phyloP scores from a whole-genome alignment of 2,113 vertebrate genomes.

The Edolisoma coerulescens region DNA sequence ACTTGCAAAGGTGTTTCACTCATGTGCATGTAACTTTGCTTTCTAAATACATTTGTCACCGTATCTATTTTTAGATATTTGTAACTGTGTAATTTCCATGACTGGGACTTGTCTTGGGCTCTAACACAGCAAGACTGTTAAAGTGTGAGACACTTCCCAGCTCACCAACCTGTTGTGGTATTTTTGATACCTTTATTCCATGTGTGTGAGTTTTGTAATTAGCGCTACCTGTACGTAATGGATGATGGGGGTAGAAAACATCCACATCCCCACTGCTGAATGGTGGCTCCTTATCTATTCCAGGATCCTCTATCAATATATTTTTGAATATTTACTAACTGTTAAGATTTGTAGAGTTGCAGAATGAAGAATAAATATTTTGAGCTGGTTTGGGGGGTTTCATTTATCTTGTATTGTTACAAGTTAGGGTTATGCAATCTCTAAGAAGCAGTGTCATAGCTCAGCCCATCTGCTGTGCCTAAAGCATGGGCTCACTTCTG shows the following conservation, averaged over 20 bases:
- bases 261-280: background rate
- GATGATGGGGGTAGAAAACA: background rate
- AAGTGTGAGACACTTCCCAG: background rate
- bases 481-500: background rate
- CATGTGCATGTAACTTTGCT: background rate
- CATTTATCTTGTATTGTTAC: background rate
- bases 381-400: background rate
- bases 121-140: background rate
- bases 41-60: background rate
- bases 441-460: background rate
- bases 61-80: background rate
- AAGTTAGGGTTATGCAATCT: background rate
- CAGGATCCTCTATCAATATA: background rate
- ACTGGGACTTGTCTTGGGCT: background rate
- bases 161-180: background rate
- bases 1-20: background rate
- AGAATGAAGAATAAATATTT: background rate
- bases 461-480: rapidly evolving
- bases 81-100: background rate
- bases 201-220: background rate
- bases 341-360: background rate
- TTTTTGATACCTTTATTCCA: background rate
- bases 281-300: background rate
- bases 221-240: background rate
- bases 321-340: background rate